Evolutionary conservation across 1,140 invertebrate species (phyloP).

Genomic region (Brevipalpus yothersi): DNA sequence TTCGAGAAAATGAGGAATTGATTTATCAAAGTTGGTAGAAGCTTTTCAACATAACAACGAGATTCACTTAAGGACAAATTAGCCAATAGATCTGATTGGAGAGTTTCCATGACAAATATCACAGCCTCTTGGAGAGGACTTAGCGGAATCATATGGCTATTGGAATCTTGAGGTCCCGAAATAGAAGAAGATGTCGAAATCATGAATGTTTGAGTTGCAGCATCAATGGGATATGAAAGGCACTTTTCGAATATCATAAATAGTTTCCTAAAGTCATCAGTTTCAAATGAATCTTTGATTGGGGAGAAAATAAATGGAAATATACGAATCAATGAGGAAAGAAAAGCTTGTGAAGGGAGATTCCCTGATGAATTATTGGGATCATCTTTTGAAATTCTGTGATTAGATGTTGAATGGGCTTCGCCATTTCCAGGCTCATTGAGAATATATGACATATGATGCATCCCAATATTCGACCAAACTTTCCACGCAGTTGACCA

Average conservation of each 20-base stretch:
- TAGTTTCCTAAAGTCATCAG: constrained; percentile 47
- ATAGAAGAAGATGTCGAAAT: not conserved
- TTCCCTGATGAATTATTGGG: constrained; percentile 23
- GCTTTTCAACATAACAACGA: constrained; percentile 32
- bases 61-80: not conserved
- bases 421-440: constrained; percentile 15
- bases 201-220: constrained; percentile 1
- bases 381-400: constrained; percentile 14
- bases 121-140: constrained; percentile 61
- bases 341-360: constrained; percentile 66
- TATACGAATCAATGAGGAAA: constrained; percentile 75
- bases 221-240: constrained; percentile 42
- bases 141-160: constrained; percentile 17
- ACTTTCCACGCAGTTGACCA: constrained; percentile 58
- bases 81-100: constrained; percentile 35
- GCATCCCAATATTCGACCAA: constrained; percentile 57
- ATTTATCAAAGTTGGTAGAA: constrained; percentile 51
- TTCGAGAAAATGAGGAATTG: constrained; percentile 38
- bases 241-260: constrained; percentile 48
- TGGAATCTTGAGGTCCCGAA: not conserved
- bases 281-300: constrained; percentile 49
- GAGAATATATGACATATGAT: constrained; percentile 39
- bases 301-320: constrained; percentile 78
- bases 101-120: constrained; percentile 45
- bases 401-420: not conserved